Evolutionary conservation across 2,113 vertebrate species (phyloP), one percentile per base, ranked within the genome.

Genomic region (Pygoscelis adeliae): DNA sequence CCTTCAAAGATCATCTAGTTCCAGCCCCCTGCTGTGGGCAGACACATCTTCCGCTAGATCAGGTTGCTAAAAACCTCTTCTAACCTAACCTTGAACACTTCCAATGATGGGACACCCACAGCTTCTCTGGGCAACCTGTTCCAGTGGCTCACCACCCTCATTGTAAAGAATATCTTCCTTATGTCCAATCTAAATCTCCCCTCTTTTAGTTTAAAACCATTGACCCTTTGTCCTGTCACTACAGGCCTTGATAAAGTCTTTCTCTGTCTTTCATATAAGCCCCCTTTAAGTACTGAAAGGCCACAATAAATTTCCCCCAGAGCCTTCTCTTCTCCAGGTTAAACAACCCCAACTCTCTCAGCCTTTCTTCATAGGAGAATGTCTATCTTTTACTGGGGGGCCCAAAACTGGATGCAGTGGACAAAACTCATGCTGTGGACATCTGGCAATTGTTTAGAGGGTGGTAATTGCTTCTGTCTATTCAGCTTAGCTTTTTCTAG

Each of bases 381-480:
- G 5, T 29, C 16, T 76, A 1, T 44, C 2, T 76, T 38, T 80
- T 20, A 69, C 23, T 20, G 7, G 2, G 4, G 4, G 1, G 1
- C 5, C 15, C 32, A 59, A 77, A 82, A 65, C 10, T 14, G 32
- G 12, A n/a, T 34, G 9, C 23, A 49, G 5, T 59, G 29, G 42
- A 42, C 14, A 42, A 42, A 42, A 42, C 11, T 69, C 19, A 18
- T 25, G 27, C 29, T 71, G 17, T 26, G 5, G 20, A 32, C 3
- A 59, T 18, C 34, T 83, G 36, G 8, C 14, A 55, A 3, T 59
- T 69, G 16, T n/a, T 82, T 56, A 55, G 10, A 61, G 5, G 4
- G 4, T 8, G 8, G 17, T 61, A 55, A 70, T 73, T 63, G 29
- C 18, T 67, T 72, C 4, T 0, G 1, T 11, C 22, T 62, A 21